Evolutionary conservation across 2,888 invertebrate genomes (phyloP).

Genomic region (Mimumesa dahlbomi): DNA sequence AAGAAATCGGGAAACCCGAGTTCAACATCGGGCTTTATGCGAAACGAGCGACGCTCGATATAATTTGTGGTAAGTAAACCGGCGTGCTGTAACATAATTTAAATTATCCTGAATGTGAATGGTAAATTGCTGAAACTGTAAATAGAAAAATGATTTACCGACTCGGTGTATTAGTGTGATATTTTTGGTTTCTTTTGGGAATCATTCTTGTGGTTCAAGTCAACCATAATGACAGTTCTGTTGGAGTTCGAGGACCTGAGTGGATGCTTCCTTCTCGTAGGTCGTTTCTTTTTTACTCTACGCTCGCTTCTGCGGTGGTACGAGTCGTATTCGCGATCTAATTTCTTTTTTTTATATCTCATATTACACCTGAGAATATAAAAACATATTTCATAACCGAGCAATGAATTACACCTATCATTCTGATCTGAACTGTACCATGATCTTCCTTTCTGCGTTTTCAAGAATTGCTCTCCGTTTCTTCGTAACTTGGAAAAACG

Average conservation of each 20-base stretch:
- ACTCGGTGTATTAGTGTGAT: background rate
- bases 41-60: conserved; percentile 77
- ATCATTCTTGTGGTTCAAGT: conserved; percentile 3
- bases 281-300: background rate
- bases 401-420: no score
- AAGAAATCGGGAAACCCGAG: conserved; percentile 68
- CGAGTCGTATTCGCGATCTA: background rate
- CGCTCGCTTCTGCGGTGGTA: background rate
- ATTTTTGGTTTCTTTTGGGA: conserved; percentile 2
- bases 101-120: no score
- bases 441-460: background rate
- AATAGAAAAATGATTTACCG: background rate
- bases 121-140: no score
- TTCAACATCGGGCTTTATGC: conserved; percentile 76
- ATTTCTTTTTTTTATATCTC: conserved; percentile 2
- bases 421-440: no score
- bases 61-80: conserved; percentile 75
- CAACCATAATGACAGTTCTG: conserved; percentile 49
- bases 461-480: background rate
- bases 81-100: no score
- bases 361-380: background rate
- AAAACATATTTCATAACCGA: no score
- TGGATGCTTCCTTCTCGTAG: background rate
- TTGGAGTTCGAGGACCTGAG: conserved; percentile 37
- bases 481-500: no score